These are phyloP conservation scores for Formicarius rufipectus DNA, from an alignment of 2,113 vertebrate species.

Conservation along the genomic window DNA sequence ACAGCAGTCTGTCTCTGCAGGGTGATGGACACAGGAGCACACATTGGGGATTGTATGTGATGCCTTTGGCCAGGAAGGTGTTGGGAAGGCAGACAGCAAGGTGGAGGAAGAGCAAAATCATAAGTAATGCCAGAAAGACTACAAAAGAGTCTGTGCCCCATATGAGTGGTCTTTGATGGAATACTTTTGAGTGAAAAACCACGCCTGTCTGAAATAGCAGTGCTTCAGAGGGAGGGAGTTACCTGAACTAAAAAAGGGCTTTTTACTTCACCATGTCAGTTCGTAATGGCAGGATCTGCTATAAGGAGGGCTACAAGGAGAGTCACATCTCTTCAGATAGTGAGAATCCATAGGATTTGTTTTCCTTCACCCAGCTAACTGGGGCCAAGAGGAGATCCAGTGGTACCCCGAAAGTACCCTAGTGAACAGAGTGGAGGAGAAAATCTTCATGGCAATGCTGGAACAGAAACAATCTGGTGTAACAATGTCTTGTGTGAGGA, in stretches of 20 bases:
- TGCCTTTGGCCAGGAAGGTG: background rate
- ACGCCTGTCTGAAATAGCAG: background rate
- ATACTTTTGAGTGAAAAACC: background rate
- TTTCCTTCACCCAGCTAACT: background rate
- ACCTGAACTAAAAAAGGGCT: background rate
- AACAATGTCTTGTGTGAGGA: background rate
- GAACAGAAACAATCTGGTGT: background rate
- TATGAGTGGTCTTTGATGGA: background rate
- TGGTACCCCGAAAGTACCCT: background rate
- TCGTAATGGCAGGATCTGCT: background rate
- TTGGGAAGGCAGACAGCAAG: background rate
- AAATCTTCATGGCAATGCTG: background rate
- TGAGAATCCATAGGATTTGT: background rate
- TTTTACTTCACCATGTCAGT: background rate
- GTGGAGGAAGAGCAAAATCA: background rate
- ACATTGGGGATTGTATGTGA: background rate
- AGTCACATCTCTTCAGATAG: accelerated
- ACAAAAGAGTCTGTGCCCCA: background rate
- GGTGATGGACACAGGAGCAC: background rate
- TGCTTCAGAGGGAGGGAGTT: accelerated
- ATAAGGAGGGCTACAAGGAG: background rate
- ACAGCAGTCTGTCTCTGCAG: background rate
- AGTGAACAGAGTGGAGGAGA: background rate
- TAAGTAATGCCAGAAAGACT: background rate
- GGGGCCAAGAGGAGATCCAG: no score